Percentiles rank a stretch among this genome's conserved stretches.
Evolutionary conservation across 2,888 invertebrate species (phyloP).

Genomic region (Exocentrus adspersus): DNA sequence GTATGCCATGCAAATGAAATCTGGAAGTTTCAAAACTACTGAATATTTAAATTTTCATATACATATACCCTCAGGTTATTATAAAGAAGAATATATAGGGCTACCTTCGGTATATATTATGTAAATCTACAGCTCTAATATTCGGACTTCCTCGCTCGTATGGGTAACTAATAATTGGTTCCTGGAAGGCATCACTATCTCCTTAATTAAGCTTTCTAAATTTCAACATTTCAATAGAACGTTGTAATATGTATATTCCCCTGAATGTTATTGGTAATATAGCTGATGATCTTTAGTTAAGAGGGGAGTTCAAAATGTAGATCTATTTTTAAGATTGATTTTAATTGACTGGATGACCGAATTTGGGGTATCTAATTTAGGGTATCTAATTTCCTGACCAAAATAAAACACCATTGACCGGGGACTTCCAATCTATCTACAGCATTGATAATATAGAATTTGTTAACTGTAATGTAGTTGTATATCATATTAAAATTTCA

Average conservation of each 20-base stretch:
- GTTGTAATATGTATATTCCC: no score
- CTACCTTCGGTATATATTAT: conserved; percentile 35
- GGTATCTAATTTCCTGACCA: no score
- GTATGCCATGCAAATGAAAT: neutral
- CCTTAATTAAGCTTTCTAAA: conserved; percentile 3
- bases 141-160: conserved; percentile 32
- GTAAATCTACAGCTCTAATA: conserved; percentile 36
- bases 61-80: conserved; percentile 13
- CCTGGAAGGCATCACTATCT: conserved; percentile 8
- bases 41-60: conserved; percentile 16
- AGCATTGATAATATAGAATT: no score
- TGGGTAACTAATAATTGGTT: conserved; percentile 1
- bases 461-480: no score
- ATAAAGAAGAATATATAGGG: conserved; percentile 33
- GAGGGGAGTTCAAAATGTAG: no score
- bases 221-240: neutral
- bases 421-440: no score
- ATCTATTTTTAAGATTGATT: no score
- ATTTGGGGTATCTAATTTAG: no score
- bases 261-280: neutral
- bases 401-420: no score
- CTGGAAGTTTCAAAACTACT: neutral
- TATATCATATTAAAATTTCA: no score
- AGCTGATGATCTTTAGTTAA: no score
- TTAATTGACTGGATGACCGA: no score